Percentiles rank a stretch among this genome's conserved stretches.
phyloP scores from a whole-genome alignment of 2,113 vertebrate species.

The Turdus rufiventris region DNA sequence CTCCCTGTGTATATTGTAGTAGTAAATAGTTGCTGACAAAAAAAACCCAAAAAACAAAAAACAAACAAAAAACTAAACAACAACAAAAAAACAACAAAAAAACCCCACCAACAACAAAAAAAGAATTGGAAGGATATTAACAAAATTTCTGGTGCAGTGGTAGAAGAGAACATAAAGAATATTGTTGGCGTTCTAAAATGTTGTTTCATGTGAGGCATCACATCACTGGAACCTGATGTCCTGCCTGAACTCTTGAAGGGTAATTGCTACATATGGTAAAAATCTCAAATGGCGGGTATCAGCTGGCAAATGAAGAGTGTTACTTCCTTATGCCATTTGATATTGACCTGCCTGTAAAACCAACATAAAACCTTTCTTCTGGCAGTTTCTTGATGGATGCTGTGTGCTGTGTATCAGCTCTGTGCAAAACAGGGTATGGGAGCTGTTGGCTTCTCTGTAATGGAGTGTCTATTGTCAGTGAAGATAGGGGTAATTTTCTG shows the following conservation, averaged over 20 bases:
- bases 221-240: not conserved
- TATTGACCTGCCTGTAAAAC: not conserved
- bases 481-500: not conserved
- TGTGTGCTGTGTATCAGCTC: not conserved
- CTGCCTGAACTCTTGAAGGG: not conserved
- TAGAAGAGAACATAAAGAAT: not conserved
- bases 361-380: not conserved
- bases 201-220: not conserved
- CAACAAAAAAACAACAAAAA: accelerated
- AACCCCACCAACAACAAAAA: not conserved
- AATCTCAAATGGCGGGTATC: not conserved
- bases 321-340: not conserved
- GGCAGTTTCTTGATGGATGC: not conserved
- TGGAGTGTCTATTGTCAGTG: not conserved
- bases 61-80: too few species aligned
- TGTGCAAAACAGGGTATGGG: not conserved
- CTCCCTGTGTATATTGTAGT: not conserved
- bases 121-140: not conserved
- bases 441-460: not conserved
- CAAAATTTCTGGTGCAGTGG: not conserved
- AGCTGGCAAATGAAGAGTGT: not conserved
- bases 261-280: not conserved
- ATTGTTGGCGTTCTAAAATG: not conserved
- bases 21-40: not conserved
- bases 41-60: not conserved